Base-by-base conservation (phyloP, 2,888 invertebrate genomes). In the Parascotia fuliginaria region DNA sequence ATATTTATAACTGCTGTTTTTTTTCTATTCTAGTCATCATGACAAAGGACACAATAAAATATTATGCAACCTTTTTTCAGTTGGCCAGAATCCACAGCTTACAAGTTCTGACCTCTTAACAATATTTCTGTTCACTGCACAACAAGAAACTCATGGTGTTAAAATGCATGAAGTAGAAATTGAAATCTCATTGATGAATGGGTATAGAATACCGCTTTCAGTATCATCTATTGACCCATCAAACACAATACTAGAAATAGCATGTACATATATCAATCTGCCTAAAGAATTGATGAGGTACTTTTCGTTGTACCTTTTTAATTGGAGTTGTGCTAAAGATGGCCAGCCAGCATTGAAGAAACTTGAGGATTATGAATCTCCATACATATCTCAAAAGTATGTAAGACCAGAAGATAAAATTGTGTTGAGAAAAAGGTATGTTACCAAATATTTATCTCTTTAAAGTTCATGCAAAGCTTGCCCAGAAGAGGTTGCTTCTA, bases 291-390 rank as follows among this genome's bases (percentile, higher is more conserved):
- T 96, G 85, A 93, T 95, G 46, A 95, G 95, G 77, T 98, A 97
- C 87, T 99, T 99, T 92, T 96, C 98, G 38, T 92, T 99, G 46
- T 99, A 96, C 89, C 93, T 99, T 57, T 95, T 98, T 70, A 95
- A 95, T 65, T 96, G 96, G 87, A 95, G 95, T 54, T 94, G 95
- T 79, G 95, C 95, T 29, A 95, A 94, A 71, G 94, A 95, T 74
- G 94, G 94, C 33, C 92, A 94, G 75, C 92, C 94, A 91, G 95
- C 98, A 72, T 91, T 98, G 57, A 94, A 98, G 66, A 97, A 97
- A 83, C 92, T 99, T 60, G 97, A 98, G 90, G 97, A 99, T 85
- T 99, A 98, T 93, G 99, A 99, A 93, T 97, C 98, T 63, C 99
- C 99, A 0, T 97, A 96, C 89, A 96, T 99, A 88, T 98, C 98